These are phyloP conservation scores for Oscheius sp. DNA, from an alignment of 2,888 invertebrate species.

Conservation along the genomic window DNA sequence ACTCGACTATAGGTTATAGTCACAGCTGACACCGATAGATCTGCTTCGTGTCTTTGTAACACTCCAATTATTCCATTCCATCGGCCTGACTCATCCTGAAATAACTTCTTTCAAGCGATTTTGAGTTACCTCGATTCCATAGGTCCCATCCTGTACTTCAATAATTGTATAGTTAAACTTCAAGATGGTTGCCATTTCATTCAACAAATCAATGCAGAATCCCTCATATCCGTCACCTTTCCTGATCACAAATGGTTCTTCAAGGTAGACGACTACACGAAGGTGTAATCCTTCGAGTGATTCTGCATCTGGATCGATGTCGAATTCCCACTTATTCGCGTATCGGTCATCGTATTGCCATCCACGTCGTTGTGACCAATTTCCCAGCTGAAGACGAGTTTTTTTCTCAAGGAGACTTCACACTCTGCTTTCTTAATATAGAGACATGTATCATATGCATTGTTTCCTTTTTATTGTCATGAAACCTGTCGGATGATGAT, in stretches of 20 bases:
- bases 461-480: too few species aligned
- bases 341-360: slow-evolving; percentile 63
- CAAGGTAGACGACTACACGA: slow-evolving; percentile 65
- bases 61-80: slow-evolving; percentile 70
- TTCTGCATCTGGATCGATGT: slow-evolving; percentile 57
- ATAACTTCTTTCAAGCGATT: background rate
- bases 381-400: slow-evolving; percentile 59
- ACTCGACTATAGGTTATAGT: slow-evolving; percentile 96
- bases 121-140: slow-evolving; percentile 75
- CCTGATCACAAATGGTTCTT: slow-evolving; percentile 62
- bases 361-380: slow-evolving; percentile 57
- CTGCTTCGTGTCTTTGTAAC: slow-evolving; percentile 78
- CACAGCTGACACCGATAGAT: slow-evolving; percentile 94
- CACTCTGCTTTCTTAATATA: too few species aligned
- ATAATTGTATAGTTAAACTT: slow-evolving; percentile 86
- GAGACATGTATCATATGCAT: too few species aligned
- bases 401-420: slow-evolving; percentile 3
- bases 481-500: too few species aligned
- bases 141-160: slow-evolving; percentile 81
- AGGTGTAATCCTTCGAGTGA: slow-evolving; percentile 62
- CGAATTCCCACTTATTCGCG: slow-evolving; percentile 61
- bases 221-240: slow-evolving; percentile 79
- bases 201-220: slow-evolving; percentile 87
- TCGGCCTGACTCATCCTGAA: slow-evolving; percentile 66
- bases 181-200: slow-evolving; percentile 81